Evolutionary conservation across 1,140 invertebrate genomes (phyloP), one percentile per base, ranked within the genome.

Genomic region (Temnothorax nylanderi): DNA sequence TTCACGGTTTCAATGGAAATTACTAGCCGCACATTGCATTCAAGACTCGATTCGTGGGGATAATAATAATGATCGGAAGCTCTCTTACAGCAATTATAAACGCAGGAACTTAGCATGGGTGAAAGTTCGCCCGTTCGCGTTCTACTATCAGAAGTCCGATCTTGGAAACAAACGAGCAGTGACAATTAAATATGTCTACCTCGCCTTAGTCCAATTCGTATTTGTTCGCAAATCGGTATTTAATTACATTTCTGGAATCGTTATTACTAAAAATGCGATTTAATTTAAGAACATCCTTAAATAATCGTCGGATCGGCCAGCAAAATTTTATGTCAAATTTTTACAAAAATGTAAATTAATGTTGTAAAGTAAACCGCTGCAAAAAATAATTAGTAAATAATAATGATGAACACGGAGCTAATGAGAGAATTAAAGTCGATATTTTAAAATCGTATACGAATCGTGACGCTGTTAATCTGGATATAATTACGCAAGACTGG

Each of bases 71-170:
- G 75, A 90, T 80, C 86, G 64, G 62, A 85, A 85, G 86, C 86
- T 88, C 86, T 88, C 51, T 90, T 64, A 64, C 49, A 62, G 58
- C 69, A 87, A 90, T 90, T 88, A 85, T 69, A 87, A 87, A 67
- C 47, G 65, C 18, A 37, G 62, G 41, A 81, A 90, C 41, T 77
- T 78, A 41, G 58, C 47, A 21, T 72, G 34, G 47, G n/a, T 41
- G 65, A 80, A 80, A 85, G 85, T 90, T 62, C 32, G 49, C 37
- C 13, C 32, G 18, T 56, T 67, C 49, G 26, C 78, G 32, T 72
- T 13, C 84, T 34, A 41, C 51, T 58, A 71, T 80, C 77, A 44
- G 76, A 54, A 78, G 47, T 60, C 62, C 60, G 72, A 84, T 26
- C 65, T 74, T 49, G 5, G 10, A 18, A 44, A 37, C 8, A 58